Base-by-base conservation (phyloP, 2,888 invertebrate genomes). In the Troides oblongomaculatus region DNA sequence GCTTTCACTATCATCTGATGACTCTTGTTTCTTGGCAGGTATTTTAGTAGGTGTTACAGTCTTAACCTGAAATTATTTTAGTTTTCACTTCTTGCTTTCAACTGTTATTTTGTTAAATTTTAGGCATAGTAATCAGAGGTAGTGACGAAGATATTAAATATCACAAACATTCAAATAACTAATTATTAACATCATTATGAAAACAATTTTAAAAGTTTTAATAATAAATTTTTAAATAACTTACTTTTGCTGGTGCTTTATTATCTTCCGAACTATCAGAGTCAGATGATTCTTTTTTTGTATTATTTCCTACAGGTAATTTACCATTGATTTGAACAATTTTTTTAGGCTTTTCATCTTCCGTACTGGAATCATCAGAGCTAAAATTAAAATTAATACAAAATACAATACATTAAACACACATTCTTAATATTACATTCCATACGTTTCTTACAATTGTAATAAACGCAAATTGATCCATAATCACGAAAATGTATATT, bases 261-360 rank as follows among this genome's bases (percentile, higher is more conserved):
- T 90, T 89, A 75, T 89, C 88, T 66, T 90, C 88, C 1, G 89
- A 90, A 69, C 86, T 89, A 61, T 90, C 90, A 57, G 88, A 89
- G 72, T 88, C 88, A 61, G 89, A 88, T 6, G 88, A 36, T 17
- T 84, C 83, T 69, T 84, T 78, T 66, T 82, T 53, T 18, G 18
- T 81, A 72, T 88, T 87, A 69, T 87, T 88, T 36, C 74, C 73
- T 57, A 78, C 78, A 1, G 85, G 80, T 75, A 76, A 75, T 78
- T 88, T 88, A 21, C 87, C 87, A 77, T 91, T 92, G 5, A 82
- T 72, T 75, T 83, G 80, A 14, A 79, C 71, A 53, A 73, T 69
- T 43, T 87, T 86, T 75, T 86, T 85, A 50, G 83, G 76, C 63
- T 76, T 74, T 64, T 83, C 78, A 63, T 84, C 79, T 67, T 82